Evolutionary conservation across 64 coral and sea anemone genomes (phyloP).

Genomic region (Stichodactyla mertensii): DNA sequence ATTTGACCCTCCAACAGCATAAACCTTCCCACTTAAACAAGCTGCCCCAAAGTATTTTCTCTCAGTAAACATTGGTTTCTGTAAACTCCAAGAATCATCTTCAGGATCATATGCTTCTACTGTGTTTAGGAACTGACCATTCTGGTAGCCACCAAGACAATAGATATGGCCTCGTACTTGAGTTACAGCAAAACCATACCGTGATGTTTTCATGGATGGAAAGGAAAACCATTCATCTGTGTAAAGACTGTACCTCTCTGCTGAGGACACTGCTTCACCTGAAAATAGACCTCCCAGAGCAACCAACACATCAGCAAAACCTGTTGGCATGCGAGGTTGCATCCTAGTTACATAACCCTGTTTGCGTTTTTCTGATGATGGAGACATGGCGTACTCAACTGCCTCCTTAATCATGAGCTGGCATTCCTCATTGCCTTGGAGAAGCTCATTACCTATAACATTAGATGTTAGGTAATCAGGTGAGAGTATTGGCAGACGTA

Average conservation of each 20-base stretch:
- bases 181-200: slow-evolving; percentile 82
- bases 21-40: slow-evolving; percentile 75
- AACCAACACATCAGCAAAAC: slow-evolving; percentile 81
- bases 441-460: slow-evolving; percentile 48
- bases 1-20: slow-evolving; percentile 75
- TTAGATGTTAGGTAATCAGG: slow-evolving; percentile 52
- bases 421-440: slow-evolving; percentile 64
- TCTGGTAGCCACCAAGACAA: slow-evolving; percentile 90
- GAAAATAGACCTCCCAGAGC: slow-evolving; percentile 75
- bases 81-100: slow-evolving; percentile 57
- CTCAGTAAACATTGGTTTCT: slow-evolving; percentile 56
- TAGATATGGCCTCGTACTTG: slow-evolving; percentile 78
- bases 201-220: slow-evolving; percentile 55
- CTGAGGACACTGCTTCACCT: slow-evolving; percentile 63
- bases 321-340: slow-evolving; percentile 73
- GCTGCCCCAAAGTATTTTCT: slow-evolving; percentile 94
- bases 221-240: slow-evolving; percentile 76
- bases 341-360: slow-evolving; percentile 40
- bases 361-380: slow-evolving; percentile 89
- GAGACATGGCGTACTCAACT: slow-evolving; percentile 74
- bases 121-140: slow-evolving; percentile 63
- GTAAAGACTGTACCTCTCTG: slow-evolving; percentile 89
- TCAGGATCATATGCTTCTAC: slow-evolving; percentile 80
- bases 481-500: slow-evolving; percentile 71
- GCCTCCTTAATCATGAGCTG: slow-evolving; percentile 77